Conservation (phyloP, 2,888 invertebrate genomes). For the Graphium colonna region DNA sequence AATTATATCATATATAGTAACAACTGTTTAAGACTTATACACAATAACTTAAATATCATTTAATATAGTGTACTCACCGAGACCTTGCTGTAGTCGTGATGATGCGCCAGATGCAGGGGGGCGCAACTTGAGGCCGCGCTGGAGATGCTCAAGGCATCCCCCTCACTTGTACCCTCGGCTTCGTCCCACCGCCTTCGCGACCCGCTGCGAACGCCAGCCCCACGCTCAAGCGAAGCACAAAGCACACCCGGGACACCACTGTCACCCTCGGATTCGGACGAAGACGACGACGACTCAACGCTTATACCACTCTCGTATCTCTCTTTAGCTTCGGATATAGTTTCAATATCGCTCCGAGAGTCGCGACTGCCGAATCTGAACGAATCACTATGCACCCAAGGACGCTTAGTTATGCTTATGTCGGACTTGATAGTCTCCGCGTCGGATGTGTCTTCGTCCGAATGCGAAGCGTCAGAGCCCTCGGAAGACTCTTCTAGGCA, state of each 20-base stretch:
- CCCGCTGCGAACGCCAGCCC: slow-evolving; percentile 77
- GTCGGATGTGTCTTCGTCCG: slow-evolving; percentile 66
- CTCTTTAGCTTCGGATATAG: slow-evolving; percentile 48
- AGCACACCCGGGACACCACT: slow-evolving; percentile 66
- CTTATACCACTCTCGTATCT: slow-evolving; percentile 68
- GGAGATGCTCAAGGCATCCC: slow-evolving; percentile 71
- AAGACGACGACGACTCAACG: slow-evolving; percentile 58
- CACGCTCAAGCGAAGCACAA: slow-evolving; percentile 75
- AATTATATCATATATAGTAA: no score
- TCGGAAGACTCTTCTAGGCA: slow-evolving; percentile 66
- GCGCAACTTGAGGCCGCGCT: slow-evolving; percentile 74
- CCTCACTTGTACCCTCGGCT: slow-evolving; percentile 66
- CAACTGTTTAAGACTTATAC: no score
- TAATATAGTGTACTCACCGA: slow-evolving; percentile 56
- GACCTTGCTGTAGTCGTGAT: slow-evolving; percentile 70
- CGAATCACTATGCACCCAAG: slow-evolving; percentile 71
- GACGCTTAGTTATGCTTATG: slow-evolving; percentile 59
- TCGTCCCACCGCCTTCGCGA: slow-evolving; percentile 74
- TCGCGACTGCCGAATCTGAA: slow-evolving; percentile 58
- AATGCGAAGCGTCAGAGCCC: slow-evolving; percentile 62
- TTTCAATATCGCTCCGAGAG: slow-evolving; percentile 45
- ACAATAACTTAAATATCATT: background rate
- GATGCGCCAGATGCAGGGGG: slow-evolving; percentile 63
- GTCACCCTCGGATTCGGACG: slow-evolving; percentile 61
- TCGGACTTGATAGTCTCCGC: slow-evolving; percentile 69